These are phyloP conservation scores for Drosophila sp. DNA, from an alignment of 1,140 invertebrate species.

Conservation along the genomic window DNA sequence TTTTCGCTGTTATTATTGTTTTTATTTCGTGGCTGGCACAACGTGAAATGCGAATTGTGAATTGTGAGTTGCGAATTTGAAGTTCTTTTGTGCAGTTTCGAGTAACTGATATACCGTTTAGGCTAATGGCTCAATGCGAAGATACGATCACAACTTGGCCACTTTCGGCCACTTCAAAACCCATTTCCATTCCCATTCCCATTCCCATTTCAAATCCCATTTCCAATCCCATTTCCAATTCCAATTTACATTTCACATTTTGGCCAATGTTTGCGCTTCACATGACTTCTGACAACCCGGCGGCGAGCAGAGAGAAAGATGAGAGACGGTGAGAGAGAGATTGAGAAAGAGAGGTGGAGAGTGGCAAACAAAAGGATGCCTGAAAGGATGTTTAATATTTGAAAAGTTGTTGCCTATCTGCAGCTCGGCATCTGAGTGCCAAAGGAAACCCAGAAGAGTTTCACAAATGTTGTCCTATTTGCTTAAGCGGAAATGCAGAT, in stretches of 20 bases:
- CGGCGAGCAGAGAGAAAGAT: slow-evolving; percentile 4
- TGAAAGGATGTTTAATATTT: slow-evolving; percentile 77
- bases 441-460: slow-evolving; percentile 44
- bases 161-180: slow-evolving; percentile 34
- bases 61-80: slow-evolving; percentile 15
- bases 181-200: slow-evolving; percentile 27
- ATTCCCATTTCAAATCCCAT: slow-evolving; percentile 30
- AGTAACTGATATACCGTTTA: slow-evolving; percentile 72
- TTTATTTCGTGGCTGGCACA: slow-evolving; percentile 32
- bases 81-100: slow-evolving; percentile 17
- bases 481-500: slow-evolving; percentile 79
- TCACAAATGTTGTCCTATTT: slow-evolving; percentile 63
- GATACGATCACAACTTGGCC: not conserved
- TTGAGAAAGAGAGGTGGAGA: not conserved
- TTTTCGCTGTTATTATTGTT: slow-evolving; percentile 62
- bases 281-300: slow-evolving; percentile 58
- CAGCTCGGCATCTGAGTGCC: slow-evolving; percentile 41
- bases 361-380: slow-evolving; percentile 62
- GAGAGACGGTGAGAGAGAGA: slow-evolving; percentile 3
- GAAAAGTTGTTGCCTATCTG: slow-evolving; percentile 49
- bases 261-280: slow-evolving; percentile 64
- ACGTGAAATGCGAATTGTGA: slow-evolving; percentile 11
- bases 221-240: slow-evolving; percentile 27
- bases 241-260: slow-evolving; percentile 30
- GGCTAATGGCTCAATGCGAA: slow-evolving; percentile 49